phyloP scores from a whole-genome alignment of 2,113 vertebrate species.

The Perca fluviatilis region DNA sequence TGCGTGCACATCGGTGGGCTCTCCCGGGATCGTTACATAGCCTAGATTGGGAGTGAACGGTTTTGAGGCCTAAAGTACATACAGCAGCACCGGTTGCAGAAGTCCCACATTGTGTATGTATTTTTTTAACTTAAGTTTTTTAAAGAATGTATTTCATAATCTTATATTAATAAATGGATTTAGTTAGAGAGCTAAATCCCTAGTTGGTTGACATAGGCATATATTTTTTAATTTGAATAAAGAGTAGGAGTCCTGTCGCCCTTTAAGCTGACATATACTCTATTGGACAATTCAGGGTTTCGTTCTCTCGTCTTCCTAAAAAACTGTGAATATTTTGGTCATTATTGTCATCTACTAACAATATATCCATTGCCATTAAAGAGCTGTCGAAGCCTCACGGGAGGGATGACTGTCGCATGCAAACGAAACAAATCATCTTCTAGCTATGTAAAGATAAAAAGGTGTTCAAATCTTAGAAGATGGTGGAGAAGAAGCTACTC shows the following conservation, averaged over 20 bases:
- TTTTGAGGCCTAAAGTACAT: slow-evolving; percentile 23
- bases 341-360: not conserved
- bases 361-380: too few species aligned
- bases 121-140: not conserved
- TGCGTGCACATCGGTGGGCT: slow-evolving; percentile 92
- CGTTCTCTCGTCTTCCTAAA: not conserved
- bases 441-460: not conserved
- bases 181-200: too few species aligned
- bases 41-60: slow-evolving; percentile 80
- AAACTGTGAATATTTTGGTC: not conserved
- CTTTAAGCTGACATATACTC: not conserved
- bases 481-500: too few species aligned
- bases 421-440: not conserved
- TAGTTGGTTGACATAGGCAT: too few species aligned
- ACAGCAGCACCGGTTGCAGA: slow-evolving; percentile 38
- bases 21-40: slow-evolving; percentile 88
- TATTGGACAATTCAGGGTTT: not conserved
- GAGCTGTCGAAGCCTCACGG: not conserved
- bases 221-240: too few species aligned
- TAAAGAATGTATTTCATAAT: not conserved
- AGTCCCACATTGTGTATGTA: slow-evolving; percentile 44
- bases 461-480: too few species aligned
- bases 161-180: not conserved
- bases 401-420: not conserved
- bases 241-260: not conserved